Conservation (phyloP, 2,113 vertebrate genomes). For the Triplophysa siluroides region DNA sequence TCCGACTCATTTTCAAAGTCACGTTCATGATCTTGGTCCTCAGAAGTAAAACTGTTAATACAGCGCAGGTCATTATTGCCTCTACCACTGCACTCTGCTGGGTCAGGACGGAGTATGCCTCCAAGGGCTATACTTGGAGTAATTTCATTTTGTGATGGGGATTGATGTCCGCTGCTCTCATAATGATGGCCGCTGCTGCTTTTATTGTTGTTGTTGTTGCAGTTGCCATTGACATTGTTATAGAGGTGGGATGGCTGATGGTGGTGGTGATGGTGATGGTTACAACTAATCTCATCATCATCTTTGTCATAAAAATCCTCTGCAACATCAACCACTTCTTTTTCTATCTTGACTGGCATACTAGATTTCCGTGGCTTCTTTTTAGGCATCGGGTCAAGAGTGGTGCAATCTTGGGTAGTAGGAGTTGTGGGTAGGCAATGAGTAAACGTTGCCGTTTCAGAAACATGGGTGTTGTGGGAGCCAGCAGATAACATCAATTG, state of each 20-base stretch:
- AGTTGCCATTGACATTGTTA: conserved; percentile 80
- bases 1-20: conserved; percentile 99
- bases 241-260: conserved; percentile 67
- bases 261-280: conserved; percentile 67
- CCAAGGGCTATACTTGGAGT: conserved; percentile 89
- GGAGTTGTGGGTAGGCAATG: conserved; percentile 76
- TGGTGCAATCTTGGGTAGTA: conserved; percentile 73
- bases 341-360: conserved; percentile 99
- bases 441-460: conserved; percentile 77
- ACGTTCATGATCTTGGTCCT: conserved; percentile 95
- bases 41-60: conserved; percentile 94
- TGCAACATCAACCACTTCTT: conserved; percentile 93
- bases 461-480: conserved; percentile 71
- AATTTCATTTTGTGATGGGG: conserved; percentile 94
- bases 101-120: conserved; percentile 86
- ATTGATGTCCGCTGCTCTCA: conserved; percentile 87
- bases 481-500: conserved; percentile 78
- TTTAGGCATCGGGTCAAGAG: conserved; percentile 88
- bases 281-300: conserved; percentile 82
- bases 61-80: conserved; percentile 83
- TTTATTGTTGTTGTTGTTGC: conserved; percentile 85
- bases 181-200: conserved; percentile 84
- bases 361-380: conserved; percentile 99
- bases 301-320: conserved; percentile 97
- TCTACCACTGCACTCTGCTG: conserved; percentile 75